Base-by-base conservation (phyloP, 2,888 invertebrate species). In the Drosophila melanosoma region DNA sequence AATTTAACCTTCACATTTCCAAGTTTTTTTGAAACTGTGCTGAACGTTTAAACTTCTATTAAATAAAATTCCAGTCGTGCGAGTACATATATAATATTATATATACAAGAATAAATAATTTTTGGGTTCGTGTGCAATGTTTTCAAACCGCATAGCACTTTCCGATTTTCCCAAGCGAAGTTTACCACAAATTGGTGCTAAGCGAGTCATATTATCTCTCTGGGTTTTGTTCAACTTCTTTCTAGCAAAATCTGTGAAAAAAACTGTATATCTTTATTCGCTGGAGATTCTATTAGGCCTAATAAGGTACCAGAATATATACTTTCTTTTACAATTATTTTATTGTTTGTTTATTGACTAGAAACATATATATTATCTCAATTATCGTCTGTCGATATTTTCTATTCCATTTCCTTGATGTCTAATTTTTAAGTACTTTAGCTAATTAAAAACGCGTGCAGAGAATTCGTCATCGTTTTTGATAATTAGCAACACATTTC, bases 141-240 rank as follows among this genome's bases (percentile, higher is more conserved):
- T 69, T 64, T 35, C 12, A 75, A 84, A 84, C 87, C 83, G 54
- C 86, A 86, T 15, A 51, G 51, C 54, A 74, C 10, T 65, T 67
- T 77, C 56, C 53, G 26, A 51, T 35, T 63, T 68, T 49, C 62
- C 60, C 66, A 71, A 52, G 60, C 69, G 57, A 8, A 36, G 54
- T 17, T 65, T 57, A 75, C 80, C 84, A 70, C 70, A 74, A 81
- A 35, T 69, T 56, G 33, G 54, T 72, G 38, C 36, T 42, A 61
- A 66, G 61, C 63, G 23, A 66, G 42, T 57, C 45, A 53, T 69
- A 58, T 78, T 75, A 72, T 80, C 61, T 48, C 26, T 36, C 51
- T 36, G 33, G 15, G 11, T 60, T 56, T 51, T 6, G 26, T 32
- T 15, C 15, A 45, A 45, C 45, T 45, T 8, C 7, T n/a, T 68